Percentiles rank a stretch among this genome's conserved stretches.
Evolutionary conservation across 2,888 invertebrate genomes (phyloP).

Genomic region (Drosophila prolongata): DNA sequence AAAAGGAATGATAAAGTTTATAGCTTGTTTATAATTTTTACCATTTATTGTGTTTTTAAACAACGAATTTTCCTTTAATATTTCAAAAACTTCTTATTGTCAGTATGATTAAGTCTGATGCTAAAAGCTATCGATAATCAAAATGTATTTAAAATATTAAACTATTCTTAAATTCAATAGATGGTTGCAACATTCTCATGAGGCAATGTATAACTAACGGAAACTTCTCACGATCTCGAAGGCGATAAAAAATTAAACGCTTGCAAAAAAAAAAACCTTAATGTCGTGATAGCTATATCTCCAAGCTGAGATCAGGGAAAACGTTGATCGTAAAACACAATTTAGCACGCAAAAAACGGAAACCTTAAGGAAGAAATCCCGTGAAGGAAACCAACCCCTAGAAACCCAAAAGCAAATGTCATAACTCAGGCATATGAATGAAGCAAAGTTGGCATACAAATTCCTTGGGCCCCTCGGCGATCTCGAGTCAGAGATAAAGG

Average conservation of each 20-base stretch:
- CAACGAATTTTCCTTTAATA: too few relatives aligned
- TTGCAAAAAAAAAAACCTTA: conserved; percentile 63
- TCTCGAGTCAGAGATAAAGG: conserved; percentile 65
- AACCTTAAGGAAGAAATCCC: conserved; percentile 30
- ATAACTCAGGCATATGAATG: conserved; percentile 75
- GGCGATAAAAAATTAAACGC: conserved; percentile 59
- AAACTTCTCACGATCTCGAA: conserved; percentile 69
- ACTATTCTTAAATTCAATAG: too few relatives aligned
- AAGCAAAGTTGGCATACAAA: conserved; percentile 68
- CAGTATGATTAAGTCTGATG: neutral
- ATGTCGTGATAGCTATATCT: conserved; percentile 51
- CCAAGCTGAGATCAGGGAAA: conserved; percentile 44
- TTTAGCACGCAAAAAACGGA: conserved; percentile 61
- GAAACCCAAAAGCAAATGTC: conserved; percentile 43
- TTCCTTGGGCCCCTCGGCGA: conserved; percentile 48
- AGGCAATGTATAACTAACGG: conserved; percentile 20
- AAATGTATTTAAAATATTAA: too few relatives aligned
- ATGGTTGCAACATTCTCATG: neutral
- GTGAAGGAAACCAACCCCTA: conserved; percentile 58
- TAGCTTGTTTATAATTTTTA: too few relatives aligned
- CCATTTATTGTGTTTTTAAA: too few relatives aligned
- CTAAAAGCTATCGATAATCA: too few relatives aligned
- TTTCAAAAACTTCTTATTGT: neutral
- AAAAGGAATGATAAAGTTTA: too few relatives aligned
- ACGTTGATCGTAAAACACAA: conserved; percentile 59